Evolutionary conservation across 2,888 invertebrate species (phyloP), one percentile per base, ranked within the genome.

Genomic region (Epistrophe eligans): DNA sequence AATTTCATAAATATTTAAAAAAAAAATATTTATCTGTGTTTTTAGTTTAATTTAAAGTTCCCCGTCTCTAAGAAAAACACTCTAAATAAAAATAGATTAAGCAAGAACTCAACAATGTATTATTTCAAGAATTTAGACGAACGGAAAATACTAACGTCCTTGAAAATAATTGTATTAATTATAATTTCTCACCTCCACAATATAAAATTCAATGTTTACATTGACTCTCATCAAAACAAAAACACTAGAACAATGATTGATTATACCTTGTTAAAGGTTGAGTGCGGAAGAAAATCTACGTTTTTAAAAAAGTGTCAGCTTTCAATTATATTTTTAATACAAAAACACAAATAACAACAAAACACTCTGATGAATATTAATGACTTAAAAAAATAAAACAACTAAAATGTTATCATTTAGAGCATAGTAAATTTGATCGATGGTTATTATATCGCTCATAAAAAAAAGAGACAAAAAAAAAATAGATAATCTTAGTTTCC

Each of bases 301-400:
- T 8, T 55, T 15, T 28, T 28, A 10, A 17, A n/a, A 24, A 60
- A 38, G 35, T 58, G 9, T 19, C 13, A 38, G 38, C 19, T 60
- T 38, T 38, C 17, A 38, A 24, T 24, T 24, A 24, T 24, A 24
- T 24, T 24, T 24, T 24, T 24, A 19, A 60, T 60, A 38, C 7
- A 38, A 17, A 4, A 10, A 35, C 24, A 52, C 4, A 11, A 50
- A 19, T 17, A 15, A 60, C 8, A 57, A 38, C 6, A 60, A 60
- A n/a, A 60, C 35, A 7, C 40, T 40, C 2, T 38, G 60, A 60
- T 60, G 60, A 60, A 60, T 38, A 60, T 60, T 60, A 60, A 60
- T 60, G 60, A 24, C 40, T 40, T 11, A 17, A 13, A 9, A 55
- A 52, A 28, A 32, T 1, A 13, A 11, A 55, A 8, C 0, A 8